phyloP scores from a whole-genome alignment of 2,797 vertebrate species.

The Argya squamiceps region DNA sequence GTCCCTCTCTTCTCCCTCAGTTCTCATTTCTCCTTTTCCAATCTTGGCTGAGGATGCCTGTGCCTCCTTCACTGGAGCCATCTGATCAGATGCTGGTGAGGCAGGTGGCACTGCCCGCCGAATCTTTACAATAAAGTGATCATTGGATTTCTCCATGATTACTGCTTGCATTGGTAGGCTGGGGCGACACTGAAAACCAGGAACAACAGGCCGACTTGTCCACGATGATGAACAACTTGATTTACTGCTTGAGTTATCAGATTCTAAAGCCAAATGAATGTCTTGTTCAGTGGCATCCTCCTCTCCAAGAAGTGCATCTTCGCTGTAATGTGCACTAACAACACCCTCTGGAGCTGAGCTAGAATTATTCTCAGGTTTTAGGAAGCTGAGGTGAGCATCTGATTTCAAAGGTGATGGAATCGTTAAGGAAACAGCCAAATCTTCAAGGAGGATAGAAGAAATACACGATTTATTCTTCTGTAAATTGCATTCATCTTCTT shows the following conservation, averaged over 20 bases:
- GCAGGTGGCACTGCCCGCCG: conserved; percentile 78
- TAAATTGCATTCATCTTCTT: conserved; percentile 62
- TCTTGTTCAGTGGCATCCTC: conserved; percentile 94
- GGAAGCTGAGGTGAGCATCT: conserved; percentile 93
- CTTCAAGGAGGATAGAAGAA: conserved; percentile 91
- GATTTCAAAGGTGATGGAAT: conserved; percentile 97
- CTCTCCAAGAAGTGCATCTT: conserved; percentile 89
- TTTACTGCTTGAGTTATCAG: conserved; percentile 90
- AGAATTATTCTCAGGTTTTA: conserved; percentile 79
- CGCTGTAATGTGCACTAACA: conserved; percentile 89
- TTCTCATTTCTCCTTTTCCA: conserved; percentile 27
- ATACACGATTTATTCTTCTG: conserved; percentile 75
- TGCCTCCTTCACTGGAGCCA: not conserved
- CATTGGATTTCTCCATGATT: conserved; percentile 95
- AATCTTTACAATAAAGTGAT: conserved; percentile 96
- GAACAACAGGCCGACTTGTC: conserved; percentile 62
- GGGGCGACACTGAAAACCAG: conserved; percentile 85
- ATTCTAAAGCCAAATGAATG: conserved; percentile 92
- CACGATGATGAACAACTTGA: conserved; percentile 81
- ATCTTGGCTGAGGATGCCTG: not conserved
- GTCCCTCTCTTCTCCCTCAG: conserved; percentile 12
- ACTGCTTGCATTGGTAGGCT: conserved; percentile 93
- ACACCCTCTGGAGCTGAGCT: conserved; percentile 86
- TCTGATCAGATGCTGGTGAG: conserved; percentile 44
- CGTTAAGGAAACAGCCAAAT: conserved; percentile 95